Evolutionary conservation across 2,113 vertebrate genomes (phyloP).

Genomic region (Sitta europaea): DNA sequence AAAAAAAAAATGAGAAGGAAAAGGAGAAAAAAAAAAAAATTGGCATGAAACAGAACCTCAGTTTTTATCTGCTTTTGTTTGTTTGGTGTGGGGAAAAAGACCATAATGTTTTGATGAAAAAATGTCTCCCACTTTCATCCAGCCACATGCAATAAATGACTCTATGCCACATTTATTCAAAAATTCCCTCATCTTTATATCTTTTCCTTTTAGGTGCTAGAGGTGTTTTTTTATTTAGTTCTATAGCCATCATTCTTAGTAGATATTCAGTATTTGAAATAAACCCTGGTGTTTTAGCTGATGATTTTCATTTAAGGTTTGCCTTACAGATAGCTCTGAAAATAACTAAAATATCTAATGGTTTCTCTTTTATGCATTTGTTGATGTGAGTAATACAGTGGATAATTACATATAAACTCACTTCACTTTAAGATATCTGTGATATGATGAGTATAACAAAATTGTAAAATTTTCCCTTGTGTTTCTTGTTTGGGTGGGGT

Average conservation of each 20-base stretch:
- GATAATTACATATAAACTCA: neutral
- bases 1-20: accelerated
- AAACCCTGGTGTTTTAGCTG: accelerated
- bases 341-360: neutral
- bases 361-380: neutral
- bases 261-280: neutral
- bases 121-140: neutral
- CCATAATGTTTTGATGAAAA: neutral
- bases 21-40: accelerated
- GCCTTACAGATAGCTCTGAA: neutral
- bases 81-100: accelerated
- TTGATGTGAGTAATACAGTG: neutral
- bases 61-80: neutral
- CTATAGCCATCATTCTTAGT: neutral
- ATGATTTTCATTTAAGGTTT: neutral
- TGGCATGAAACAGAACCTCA: accelerated
- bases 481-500: neutral
- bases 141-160: neutral
- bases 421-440: neutral
- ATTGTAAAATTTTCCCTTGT: neutral
- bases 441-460: neutral
- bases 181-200: neutral
- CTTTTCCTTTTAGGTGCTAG: neutral
- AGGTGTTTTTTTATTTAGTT: neutral
- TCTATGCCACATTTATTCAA: neutral